phyloP scores from a whole-genome alignment of 2,888 invertebrate genomes.

The Heteromurus nitidus region DNA sequence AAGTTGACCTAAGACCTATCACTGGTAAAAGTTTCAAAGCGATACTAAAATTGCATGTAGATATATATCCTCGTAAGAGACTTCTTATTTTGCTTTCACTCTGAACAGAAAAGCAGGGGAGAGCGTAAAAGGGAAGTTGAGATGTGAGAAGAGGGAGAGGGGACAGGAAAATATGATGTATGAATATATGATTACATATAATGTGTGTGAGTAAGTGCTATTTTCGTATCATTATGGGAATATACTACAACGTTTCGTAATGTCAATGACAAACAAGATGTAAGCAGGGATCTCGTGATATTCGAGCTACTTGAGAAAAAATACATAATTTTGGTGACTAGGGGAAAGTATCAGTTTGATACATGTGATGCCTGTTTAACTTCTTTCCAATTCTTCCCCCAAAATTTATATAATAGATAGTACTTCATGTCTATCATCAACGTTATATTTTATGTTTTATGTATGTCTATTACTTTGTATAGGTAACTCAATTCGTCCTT shows the following conservation, averaged over 20 bases:
- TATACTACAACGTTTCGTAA: constrained; percentile 40
- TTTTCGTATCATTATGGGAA: constrained; percentile 37
- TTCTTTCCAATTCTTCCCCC: neutral
- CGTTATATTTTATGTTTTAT: no score
- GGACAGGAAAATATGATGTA: constrained; percentile 14
- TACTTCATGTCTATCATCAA: no score
- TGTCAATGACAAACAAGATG: constrained; percentile 46
- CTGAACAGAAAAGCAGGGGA: no score
- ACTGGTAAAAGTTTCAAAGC: neutral
- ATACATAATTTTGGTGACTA: constrained; percentile 41
- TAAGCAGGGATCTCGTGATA: constrained; percentile 46
- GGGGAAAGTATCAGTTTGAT: constrained; percentile 16
- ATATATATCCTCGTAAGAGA: no score
- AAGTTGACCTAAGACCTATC: neutral
- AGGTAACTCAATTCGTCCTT: no score
- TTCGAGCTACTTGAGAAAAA: constrained; percentile 25
- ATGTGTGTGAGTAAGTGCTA: neutral
- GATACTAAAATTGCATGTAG: no score
- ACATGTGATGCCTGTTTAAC: neutral
- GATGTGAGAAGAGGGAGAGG: neutral
- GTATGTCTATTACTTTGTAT: no score
- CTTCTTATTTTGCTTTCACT: no score
- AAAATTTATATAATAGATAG: neutral
- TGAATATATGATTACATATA: neutral
- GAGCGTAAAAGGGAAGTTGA: no score